Evolutionary conservation across 2,113 vertebrate genomes (phyloP), one percentile per base, ranked within the genome.

Genomic region (human): DNA sequence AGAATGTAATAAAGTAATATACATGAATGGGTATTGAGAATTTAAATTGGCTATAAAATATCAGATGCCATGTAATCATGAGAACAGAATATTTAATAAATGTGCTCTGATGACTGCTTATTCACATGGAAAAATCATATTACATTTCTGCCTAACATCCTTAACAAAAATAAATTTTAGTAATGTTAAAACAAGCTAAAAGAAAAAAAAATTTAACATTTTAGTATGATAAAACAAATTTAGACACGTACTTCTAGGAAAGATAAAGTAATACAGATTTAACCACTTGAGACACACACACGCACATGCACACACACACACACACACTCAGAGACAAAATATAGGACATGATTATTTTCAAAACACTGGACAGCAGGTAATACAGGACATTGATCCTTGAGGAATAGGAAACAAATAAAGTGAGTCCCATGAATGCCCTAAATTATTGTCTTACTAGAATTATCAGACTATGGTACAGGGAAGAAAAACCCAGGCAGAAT

Each of bases 141-240:
- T 78, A 86, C 23, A 59, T 57, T 89, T 12, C 7, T 93, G 75
- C 5, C 2, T 95, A 38, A 66, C 25, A 68, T 38, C 43, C 50
- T 75, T 91, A 88, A 79, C 23, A 93, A 76, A 91, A 93, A 70
- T 70, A 97, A 14, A 85, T 72, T 75, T 92, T 59, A 92, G 9
- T 38, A 30, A 52, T 0, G 6, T 64, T 85, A 93, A 90, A 93
- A 75, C 3, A 82, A 84, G 45, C 40, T 68, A 40, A 66, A 73
- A 89, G 2, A 11, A 38, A 45, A 87, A 50, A 20, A 6, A n/a
- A 3, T 43, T 78, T 30, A 89, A 76, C 27, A 55, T 79, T 50
- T 80, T 27, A 43, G 11, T 70, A 27, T n/a, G 45, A 27, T 55
- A 45, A 72, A 84, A 75, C 14, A 35, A n/a, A 27, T 57, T 40